Base-by-base conservation (phyloP, 2,888 invertebrate species). In the Idaea biselata region DNA sequence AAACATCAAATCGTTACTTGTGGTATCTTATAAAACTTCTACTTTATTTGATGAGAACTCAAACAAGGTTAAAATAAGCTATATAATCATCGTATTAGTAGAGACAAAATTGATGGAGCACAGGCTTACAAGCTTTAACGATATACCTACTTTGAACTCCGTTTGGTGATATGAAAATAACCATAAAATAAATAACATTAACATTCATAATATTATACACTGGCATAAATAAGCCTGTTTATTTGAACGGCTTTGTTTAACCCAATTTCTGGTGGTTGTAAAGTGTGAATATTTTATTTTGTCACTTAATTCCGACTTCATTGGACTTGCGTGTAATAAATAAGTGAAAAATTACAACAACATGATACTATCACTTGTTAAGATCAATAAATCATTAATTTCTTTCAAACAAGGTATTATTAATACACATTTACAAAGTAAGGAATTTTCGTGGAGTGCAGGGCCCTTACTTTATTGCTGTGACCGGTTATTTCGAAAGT, bases 401-500 rank as follows among this genome's bases (percentile, higher is more conserved):
- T 61, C 60, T 67, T 61, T 61, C 64, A 68, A 69, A 64, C 63
- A 63, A 60, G 58, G 60, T 63, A 60, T 60, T 65, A 62, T 60
- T 62, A 60, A 59, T 63, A 60, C 66, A 63, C 64, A 58, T 61
- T 63, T 67, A 67, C 62, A 64, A 66, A 56, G 57, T 55, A 57
- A 64, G 63, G 65, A 65, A 65, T 68, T 67, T 68, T 68, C 65
- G 62, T 64, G 72, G 73, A 73, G 74, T 69, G 72, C 68, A 76
- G 70, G 66, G 71, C 74, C 75, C 74, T 79, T 78, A 70, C 75
- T 79, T 81, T 80, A 81, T 81, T 69, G 68, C 63, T 70, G 70
- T 75, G 75, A 76, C 76, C 76, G 77, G 75, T 77, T 74, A 74
- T 80, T 81, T 73, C 74, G 77, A 81, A 79, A 82, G 74, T 75